Base-by-base conservation (phyloP, 1,140 invertebrate species). In the Bombus pascuorum region DNA sequence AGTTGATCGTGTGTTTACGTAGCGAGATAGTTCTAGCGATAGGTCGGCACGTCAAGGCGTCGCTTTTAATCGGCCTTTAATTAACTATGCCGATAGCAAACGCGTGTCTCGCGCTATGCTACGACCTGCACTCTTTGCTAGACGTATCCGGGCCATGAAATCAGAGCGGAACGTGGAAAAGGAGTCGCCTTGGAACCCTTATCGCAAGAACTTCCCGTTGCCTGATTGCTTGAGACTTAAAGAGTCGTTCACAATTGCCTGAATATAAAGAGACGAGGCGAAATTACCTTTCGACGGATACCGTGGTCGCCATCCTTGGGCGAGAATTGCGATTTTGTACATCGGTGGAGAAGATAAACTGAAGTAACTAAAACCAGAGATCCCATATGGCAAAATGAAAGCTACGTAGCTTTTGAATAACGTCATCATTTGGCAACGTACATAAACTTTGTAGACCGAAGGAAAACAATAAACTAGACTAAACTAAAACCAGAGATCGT, bases 91-190 rank as follows among this genome's bases (percentile, higher is more conserved):
- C 44, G 83, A 80, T 85, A 80, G 53, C 10, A 42, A n/a, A 44
- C 37, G 83, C n/a, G 66, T 4, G 18, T 22, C 37, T 22, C 32
- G 22, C 59, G 34, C 62, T 53, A 72, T 12, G 68, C 59, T 53
- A 66, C n/a, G 37, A 53, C 28, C 57, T 44, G 75, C 42, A 47
- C 37, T 82, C 84, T 86, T 89, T 62, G 81, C 57, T 74, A 22
- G 32, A 78, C 66, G 47, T 79, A 80, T 65, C 47, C 68, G 85
- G 88, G 79, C 80, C 77, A 74, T 77, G 78, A 89, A 89, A 89
- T 89, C 87, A 70, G 85, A 53, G n/a, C 71, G 39, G 87, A 87
- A 73, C 77, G 68, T 79, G 83, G 75, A 89, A 89, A 89, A 86
- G 70, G 70, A 89, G 75, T 86, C 71, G 81, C 87, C 70, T 86